Percentiles rank a stretch among this genome's conserved stretches.
Evolutionary conservation across 2,797 vertebrate genomes (phyloP).

Genomic region (Schizothorax lantsangensis): DNA sequence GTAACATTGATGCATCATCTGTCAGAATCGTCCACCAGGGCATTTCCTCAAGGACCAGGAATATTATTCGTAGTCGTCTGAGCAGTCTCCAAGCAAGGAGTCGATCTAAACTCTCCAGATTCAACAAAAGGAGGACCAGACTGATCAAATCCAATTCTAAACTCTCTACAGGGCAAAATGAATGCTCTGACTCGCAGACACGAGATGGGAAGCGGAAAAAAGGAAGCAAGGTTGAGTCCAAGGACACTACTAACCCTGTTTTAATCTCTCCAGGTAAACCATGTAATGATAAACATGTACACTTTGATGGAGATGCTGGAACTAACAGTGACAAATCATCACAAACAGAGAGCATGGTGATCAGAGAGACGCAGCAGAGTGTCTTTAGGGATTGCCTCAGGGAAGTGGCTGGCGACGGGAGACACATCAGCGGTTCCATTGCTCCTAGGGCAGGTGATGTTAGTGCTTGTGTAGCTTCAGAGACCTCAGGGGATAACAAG

Average conservation of each 20-base stretch:
- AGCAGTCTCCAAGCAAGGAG: conserved; percentile 28
- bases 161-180: not conserved
- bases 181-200: not conserved
- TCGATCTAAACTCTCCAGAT: conserved; percentile 45
- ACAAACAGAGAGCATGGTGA: conserved; percentile 21
- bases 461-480: conserved; percentile 51
- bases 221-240: conserved; percentile 8
- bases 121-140: conserved; percentile 40
- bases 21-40: conserved; percentile 62
- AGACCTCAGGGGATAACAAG: conserved; percentile 58
- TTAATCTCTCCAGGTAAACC: not conserved
- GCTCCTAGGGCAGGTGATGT: conserved; percentile 56
- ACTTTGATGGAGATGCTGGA: conserved; percentile 36
- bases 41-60: conserved; percentile 70
- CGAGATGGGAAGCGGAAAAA: not conserved
- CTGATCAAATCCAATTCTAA: conserved; percentile 46
- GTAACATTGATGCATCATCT: conserved; percentile 57
- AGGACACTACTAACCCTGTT: conserved; percentile 12
- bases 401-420: conserved; percentile 36
- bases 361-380: conserved; percentile 9
- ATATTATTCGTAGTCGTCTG: conserved; percentile 47
- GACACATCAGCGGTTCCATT: conserved; percentile 33
- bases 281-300: conserved; percentile 24
- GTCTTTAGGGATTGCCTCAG: conserved; percentile 51
- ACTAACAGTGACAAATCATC: conserved; percentile 30